phyloP scores from a whole-genome alignment of 2,113 vertebrate genomes.

The Tiliqua scincoides region DNA sequence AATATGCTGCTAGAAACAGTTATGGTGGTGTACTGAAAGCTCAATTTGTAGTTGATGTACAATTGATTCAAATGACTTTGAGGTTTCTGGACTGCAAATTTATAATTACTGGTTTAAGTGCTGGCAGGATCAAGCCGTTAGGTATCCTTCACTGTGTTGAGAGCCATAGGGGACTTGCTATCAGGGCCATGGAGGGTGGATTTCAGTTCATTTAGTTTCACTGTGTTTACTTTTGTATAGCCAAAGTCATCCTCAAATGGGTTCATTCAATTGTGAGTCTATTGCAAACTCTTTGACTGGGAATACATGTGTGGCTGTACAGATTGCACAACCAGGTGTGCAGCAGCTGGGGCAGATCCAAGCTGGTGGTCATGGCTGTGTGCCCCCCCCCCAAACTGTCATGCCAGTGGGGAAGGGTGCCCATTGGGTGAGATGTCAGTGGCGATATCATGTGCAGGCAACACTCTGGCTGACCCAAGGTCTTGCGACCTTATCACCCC shows the following conservation, averaged over 20 bases:
- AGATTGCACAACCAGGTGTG: no score
- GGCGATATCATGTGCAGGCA: no score
- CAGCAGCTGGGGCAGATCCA: no score
- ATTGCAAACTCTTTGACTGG: no score
- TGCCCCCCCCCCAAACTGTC: no score
- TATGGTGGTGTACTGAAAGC: background rate
- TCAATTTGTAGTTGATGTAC: background rate
- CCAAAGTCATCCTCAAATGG: background rate
- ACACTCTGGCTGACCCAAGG: no score
- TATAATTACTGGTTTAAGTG: background rate
- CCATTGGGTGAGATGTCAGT: no score
- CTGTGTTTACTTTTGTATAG: background rate
- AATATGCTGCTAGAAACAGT: background rate
- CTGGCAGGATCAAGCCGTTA: background rate
- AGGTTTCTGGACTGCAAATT: background rate
- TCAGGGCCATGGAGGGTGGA: background rate
- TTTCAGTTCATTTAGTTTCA: background rate
- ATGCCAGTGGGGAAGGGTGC: no score
- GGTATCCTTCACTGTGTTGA: background rate
- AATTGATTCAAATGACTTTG: constrained; percentile 4
- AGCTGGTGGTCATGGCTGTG: no score
- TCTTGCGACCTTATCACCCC: no score
- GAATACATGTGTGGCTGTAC: no score
- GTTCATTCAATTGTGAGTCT: no score
- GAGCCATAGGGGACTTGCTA: background rate